Percentiles rank a stretch among this genome's conserved stretches.
phyloP scores from a whole-genome alignment of 2,888 invertebrate species.

The Agrotis clavis region DNA sequence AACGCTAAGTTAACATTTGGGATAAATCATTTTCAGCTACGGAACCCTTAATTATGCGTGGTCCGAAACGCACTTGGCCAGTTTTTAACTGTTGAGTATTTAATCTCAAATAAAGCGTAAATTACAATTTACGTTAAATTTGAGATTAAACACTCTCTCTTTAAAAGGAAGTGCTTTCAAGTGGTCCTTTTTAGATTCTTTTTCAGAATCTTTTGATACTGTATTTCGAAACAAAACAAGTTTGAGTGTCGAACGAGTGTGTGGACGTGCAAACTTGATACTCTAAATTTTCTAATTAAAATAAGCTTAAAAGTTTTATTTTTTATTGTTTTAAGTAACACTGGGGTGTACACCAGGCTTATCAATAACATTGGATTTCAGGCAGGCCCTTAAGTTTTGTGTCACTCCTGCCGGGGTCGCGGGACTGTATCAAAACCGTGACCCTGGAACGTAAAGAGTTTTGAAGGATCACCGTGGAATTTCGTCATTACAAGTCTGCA shows the following conservation, averaged over 20 bases:
- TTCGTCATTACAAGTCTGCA: too few relatives aligned
- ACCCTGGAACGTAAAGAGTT: too few relatives aligned
- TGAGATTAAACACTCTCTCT: too few relatives aligned
- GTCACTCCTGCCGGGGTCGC: too few relatives aligned
- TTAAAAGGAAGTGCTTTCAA: constrained; percentile 28
- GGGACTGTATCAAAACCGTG: too few relatives aligned
- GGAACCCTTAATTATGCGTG: too few relatives aligned
- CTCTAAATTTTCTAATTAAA: constrained; percentile 31
- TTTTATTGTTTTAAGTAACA: background rate
- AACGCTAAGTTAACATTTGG: too few relatives aligned
- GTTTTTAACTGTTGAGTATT: constrained; percentile 34
- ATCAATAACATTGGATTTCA: background rate
- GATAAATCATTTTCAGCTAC: too few relatives aligned
- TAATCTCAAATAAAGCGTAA: constrained; percentile 23
- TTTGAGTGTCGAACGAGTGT: constrained; percentile 1
- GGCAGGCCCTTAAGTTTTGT: too few relatives aligned
- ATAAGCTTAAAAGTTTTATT: background rate
- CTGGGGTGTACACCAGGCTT: background rate
- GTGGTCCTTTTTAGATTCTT: constrained; percentile 5
- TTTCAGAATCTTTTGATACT: constrained; percentile 19
- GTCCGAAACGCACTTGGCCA: background rate
- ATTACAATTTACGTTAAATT: too few relatives aligned
- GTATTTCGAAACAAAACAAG: constrained; percentile 30
- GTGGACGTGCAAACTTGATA: constrained; percentile 21
- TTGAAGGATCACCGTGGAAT: too few relatives aligned